Evolutionary conservation across 2,113 vertebrate species (phyloP), one percentile per base, ranked within the genome.

Genomic region (Erpornis zantholeuca): DNA sequence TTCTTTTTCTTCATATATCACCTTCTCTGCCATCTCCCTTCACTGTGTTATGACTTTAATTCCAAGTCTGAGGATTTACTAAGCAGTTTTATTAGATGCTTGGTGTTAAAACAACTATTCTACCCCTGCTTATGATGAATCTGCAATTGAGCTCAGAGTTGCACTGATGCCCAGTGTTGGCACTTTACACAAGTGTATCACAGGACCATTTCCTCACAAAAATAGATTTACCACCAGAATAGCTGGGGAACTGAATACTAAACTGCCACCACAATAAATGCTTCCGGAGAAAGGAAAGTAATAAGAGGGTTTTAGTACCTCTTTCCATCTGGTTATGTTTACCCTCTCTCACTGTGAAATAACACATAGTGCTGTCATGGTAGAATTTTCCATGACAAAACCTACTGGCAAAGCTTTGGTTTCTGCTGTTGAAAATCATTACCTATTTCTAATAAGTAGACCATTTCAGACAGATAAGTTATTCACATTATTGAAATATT

Each of bases 351-450:
- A 76, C 15, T 80, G 13, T 56, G 72, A 85, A 82, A 36, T 33
- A 80, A 45, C n/a, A 19, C 3, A 6, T 19, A 77, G 28, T 0
- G 0, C 10, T 50, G 23, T 73, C 29, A 23, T 18, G 31, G 49
- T 64, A 86, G 36, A 50, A 42, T 77, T 88, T 82, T 80, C 57
- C 18, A 1, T 77, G 57, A 72, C 28, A 86, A 88, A 91, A 64
- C 27, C 45, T 77, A 15, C 31, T 22, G 21, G 79, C 31, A 88
- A 72, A 60, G n/a, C 21, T 22, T 52, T 49, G 11, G 3, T 77
- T 82, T 80, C n/a, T 88, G 53, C 63, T 68, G 5, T 7, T 63
- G 38, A 59, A 78, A 87, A 61, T 69, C 17, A 44, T 56, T 79
- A 76, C 49, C 15, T 50, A 5, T 77, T 72, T 78, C 45, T 65